Conservation (phyloP, 1,140 invertebrate species). For the Drosophila trapezifrons region DNA sequence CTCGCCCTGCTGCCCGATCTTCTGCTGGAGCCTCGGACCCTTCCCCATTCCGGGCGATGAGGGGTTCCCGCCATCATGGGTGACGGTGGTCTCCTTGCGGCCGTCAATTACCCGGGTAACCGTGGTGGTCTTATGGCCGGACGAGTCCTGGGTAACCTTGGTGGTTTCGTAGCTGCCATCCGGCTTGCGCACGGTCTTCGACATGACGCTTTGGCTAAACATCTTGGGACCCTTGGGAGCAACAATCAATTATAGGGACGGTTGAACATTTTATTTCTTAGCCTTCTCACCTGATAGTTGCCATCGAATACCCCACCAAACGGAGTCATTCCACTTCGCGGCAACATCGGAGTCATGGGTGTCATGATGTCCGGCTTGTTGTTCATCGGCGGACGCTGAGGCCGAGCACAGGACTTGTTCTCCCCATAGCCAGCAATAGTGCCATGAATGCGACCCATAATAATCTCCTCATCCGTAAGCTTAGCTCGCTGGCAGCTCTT, state of each 20-base stretch:
- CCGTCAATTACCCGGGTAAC: conserved; percentile 75
- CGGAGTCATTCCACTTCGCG: conserved; percentile 58
- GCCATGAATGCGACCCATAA: conserved; percentile 82
- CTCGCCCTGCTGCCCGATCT: not conserved
- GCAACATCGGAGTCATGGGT: conserved; percentile 75
- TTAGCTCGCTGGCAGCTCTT: conserved; percentile 31
- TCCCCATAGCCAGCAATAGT: conserved; percentile 66
- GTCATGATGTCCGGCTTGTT: conserved; percentile 74
- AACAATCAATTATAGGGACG: not conserved
- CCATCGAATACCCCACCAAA: conserved; percentile 81
- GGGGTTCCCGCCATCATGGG: conserved; percentile 43
- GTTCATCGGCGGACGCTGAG: conserved; percentile 45
- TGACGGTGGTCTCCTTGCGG: conserved; percentile 69
- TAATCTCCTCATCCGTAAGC: conserved; percentile 77
- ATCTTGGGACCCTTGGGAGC: conserved; percentile 72
- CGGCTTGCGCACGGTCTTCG: conserved; percentile 79
- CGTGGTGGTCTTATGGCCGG: conserved; percentile 78
- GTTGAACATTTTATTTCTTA: not conserved
- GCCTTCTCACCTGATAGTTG: conserved; percentile 59
- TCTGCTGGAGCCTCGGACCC: conserved; percentile 1
- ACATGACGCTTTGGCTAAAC: conserved; percentile 83
- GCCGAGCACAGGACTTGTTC: conserved; percentile 14
- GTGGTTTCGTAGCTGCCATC: conserved; percentile 82
- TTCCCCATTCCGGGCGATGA: conserved; percentile 37
- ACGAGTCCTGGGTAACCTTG: conserved; percentile 74